These are phyloP conservation scores for Cepphus grylle DNA, from an alignment of 2,113 vertebrate species.

Conservation along the genomic window DNA sequence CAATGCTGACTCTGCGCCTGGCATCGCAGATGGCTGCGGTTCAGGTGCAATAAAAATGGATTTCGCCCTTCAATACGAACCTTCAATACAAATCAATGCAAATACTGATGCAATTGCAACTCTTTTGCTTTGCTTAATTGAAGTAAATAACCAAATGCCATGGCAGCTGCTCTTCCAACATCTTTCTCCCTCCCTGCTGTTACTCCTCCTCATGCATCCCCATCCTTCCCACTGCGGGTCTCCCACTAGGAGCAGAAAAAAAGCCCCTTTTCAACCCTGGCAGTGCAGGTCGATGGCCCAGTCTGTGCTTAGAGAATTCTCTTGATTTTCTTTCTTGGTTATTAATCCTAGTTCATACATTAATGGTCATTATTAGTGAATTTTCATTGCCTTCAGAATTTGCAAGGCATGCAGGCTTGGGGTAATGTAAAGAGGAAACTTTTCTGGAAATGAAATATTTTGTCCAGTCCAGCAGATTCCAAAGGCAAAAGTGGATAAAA, in stretches of 20 bases:
- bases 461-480: too few species aligned
- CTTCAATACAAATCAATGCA: neutral
- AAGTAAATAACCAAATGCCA: neutral
- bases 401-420: neutral
- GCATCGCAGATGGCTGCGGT: accelerated
- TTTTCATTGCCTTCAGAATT: neutral
- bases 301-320: neutral
- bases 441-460: neutral
- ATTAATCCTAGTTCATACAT: neutral
- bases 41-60: neutral
- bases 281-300: neutral
- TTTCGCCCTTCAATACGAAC: neutral
- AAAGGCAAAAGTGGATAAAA: neutral
- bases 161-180: neutral
- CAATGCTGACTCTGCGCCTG: neutral
- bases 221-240: neutral
- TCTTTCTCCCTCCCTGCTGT: neutral
- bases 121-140: neutral
- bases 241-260: neutral
- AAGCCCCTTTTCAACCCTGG: neutral
- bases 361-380: too few species aligned
- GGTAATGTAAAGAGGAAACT: neutral
- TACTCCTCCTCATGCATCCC: neutral
- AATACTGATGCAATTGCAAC: neutral
- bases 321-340: neutral